These are phyloP conservation scores for Apostichopus californicus DNA, from an alignment of 35 echinoderm and acorn worm species.

Conservation along the genomic window DNA sequence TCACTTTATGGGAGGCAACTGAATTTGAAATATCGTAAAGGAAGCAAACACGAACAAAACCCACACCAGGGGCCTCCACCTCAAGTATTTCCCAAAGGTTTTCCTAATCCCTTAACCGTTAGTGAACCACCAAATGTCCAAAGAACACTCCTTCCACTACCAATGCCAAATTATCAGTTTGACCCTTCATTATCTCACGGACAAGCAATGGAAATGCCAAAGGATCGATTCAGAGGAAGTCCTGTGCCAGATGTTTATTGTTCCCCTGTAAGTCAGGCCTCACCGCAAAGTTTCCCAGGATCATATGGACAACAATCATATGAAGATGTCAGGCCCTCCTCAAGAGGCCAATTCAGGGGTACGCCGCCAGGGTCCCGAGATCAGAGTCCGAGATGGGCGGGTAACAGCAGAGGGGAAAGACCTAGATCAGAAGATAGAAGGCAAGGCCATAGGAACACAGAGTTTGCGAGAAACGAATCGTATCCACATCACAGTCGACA, in stretches of 20 bases:
- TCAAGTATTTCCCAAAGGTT: conserved; percentile 42
- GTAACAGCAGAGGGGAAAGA: neutral
- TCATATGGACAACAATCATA: neutral
- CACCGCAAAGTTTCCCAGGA: neutral
- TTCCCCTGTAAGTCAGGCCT: neutral
- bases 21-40: conserved; percentile 71
- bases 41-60: conserved; percentile 74
- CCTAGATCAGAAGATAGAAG: neutral
- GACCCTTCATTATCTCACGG: neutral
- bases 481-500: neutral
- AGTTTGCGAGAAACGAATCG: conserved; percentile 6
- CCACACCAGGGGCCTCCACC: conserved; percentile 2
- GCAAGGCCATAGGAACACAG: neutral
- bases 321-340: neutral
- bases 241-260: neutral
- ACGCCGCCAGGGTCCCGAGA: neutral
- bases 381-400: conserved; percentile 12
- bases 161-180: neutral
- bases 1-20: conserved; percentile 59
- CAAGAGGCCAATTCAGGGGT: conserved; percentile 21
- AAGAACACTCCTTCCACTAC: neutral
- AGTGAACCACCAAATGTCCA: conserved; percentile 3
- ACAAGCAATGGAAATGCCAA: neutral
- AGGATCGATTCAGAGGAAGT: neutral
- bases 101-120: neutral